Conservation (phyloP, 1,140 invertebrate species). For the Temnothorax nylanderi region DNA sequence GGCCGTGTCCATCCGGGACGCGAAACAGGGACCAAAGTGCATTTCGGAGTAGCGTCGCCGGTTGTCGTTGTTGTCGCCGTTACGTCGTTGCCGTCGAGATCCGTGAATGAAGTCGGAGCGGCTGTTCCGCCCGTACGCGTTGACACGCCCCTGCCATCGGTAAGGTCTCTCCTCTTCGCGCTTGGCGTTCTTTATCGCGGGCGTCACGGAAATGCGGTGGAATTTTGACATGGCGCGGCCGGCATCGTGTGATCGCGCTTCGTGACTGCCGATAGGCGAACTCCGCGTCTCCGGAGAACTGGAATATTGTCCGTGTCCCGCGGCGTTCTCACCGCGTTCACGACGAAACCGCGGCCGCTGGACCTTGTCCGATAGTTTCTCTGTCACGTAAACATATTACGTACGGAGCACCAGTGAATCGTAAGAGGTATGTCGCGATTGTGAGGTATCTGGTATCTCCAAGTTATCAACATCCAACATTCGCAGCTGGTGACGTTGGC, state of each 20-base stretch:
- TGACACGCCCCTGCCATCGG: conserved; percentile 52
- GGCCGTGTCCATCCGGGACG: not conserved
- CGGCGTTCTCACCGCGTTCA: too few species aligned
- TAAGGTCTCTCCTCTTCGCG: not conserved
- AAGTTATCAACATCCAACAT: conserved; percentile 27
- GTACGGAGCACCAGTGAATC: conserved; percentile 15
- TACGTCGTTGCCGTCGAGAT: not conserved
- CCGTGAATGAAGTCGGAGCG: conserved; percentile 29
- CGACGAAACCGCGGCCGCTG: not conserved
- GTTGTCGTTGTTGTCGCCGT: not conserved
- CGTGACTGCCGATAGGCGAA: conserved; percentile 7
- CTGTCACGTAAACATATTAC: conserved; percentile 48
- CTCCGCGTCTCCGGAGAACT: not conserved
- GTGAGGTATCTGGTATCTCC: conserved; percentile 2
- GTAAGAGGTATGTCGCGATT: conserved; percentile 32
- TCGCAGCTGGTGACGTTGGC: not conserved
- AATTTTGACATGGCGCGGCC: conserved; percentile 51
- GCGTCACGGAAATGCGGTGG: conserved; percentile 63
- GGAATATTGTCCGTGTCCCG: not conserved
- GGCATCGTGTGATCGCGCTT: conserved; percentile 33
- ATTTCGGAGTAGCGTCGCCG: not conserved
- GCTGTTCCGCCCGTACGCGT: conserved; percentile 1
- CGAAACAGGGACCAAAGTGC: conserved; percentile 1
- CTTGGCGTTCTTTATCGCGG: conserved; percentile 50
- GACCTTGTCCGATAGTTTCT: not conserved